Base-by-base conservation (phyloP, 2,113 vertebrate species). In the Lophius piscatorius region DNA sequence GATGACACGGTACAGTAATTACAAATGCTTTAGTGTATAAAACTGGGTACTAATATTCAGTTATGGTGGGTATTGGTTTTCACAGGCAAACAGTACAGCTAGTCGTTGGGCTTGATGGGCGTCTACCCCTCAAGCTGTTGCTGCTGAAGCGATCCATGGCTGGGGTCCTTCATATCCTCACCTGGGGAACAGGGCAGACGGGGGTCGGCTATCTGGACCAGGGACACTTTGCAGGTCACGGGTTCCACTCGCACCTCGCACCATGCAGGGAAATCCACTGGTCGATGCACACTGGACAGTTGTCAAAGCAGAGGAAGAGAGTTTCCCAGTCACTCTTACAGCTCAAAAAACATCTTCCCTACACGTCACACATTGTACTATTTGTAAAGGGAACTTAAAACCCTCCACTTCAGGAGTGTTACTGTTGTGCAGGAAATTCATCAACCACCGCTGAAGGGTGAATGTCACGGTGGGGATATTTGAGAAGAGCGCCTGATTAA, bases 211-310 rank as follows among this genome's bases (percentile, higher is more conserved):
- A 90, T 91, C 88, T 95, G 92, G 51, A 97, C 95, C 83, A 98
- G 87, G 0, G 89, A 93, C 76, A 93, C 93, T 33, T 89, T 93
- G 83, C 96, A 98, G 62, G 91, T 94, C 74, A 92, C 89, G 0
- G 88, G 63, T 52, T 98, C 93, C 13, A 93, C 93, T 17, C 80
- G 93, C 4, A 94, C 89, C 81, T 95, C 90, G 1, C 95, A 98
- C 88, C 90, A 95, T 1, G 93, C 91, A 0, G 95, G 95, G 71
- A 97, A 98, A 74, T 98, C 95, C 6, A 97, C 94, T 1, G 95
- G 95, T 31, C 91, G 93, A 76, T 96, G 94, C 16, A 95, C 90
- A 58, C 95, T 98, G 82, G 0, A 45, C 1, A 3, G 45, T 3
- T 2, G 29, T 1, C 5, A 16, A 33, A 0, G 31, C 24, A 70